Evolutionary conservation across 1,140 invertebrate species (phyloP).

Genomic region (Drosophila subobscura): DNA sequence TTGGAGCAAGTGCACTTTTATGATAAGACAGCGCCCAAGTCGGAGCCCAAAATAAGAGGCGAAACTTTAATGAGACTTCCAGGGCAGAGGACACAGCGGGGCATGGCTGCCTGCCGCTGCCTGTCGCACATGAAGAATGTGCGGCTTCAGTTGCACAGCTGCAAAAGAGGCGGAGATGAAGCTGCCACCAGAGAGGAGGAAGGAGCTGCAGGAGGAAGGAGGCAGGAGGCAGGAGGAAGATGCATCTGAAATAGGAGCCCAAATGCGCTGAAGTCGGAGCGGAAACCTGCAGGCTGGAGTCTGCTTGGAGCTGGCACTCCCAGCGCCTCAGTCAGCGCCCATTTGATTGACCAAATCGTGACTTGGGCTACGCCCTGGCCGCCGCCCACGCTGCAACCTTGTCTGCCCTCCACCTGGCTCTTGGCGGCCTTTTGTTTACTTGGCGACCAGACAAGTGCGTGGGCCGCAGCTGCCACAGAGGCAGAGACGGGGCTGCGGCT

Average conservation of each 20-base stretch:
- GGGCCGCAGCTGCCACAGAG: slow-evolving; percentile 63
- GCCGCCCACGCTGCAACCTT: slow-evolving; percentile 27
- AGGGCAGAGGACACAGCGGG: slow-evolving; percentile 8
- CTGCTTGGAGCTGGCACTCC: neutral
- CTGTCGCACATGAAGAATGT: too few species aligned
- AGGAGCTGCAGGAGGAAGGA: too few species aligned
- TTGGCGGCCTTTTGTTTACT: slow-evolving; percentile 45
- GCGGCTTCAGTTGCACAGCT: too few species aligned
- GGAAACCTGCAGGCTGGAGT: neutral
- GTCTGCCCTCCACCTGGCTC: slow-evolving; percentile 10
- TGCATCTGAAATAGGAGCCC: too few species aligned
- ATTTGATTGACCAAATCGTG: slow-evolving; percentile 49
- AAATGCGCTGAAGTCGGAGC: too few species aligned
- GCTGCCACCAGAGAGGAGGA: too few species aligned
- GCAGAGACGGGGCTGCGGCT: slow-evolving; percentile 45
- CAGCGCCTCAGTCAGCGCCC: neutral
- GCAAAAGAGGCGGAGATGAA: neutral
- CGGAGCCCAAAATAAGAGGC: slow-evolving; percentile 36
- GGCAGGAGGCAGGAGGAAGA: too few species aligned
- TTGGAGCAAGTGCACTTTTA: slow-evolving; percentile 76
- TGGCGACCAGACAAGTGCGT: slow-evolving; percentile 68
- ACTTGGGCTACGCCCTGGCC: slow-evolving; percentile 35
- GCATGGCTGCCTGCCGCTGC: slow-evolving; percentile 6
- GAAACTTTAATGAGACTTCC: slow-evolving; percentile 65
- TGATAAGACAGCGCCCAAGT: slow-evolving; percentile 73